These are phyloP conservation scores for Eutolmus rufibarbis DNA, from an alignment of 2,888 invertebrate genomes.

Conservation along the genomic window DNA sequence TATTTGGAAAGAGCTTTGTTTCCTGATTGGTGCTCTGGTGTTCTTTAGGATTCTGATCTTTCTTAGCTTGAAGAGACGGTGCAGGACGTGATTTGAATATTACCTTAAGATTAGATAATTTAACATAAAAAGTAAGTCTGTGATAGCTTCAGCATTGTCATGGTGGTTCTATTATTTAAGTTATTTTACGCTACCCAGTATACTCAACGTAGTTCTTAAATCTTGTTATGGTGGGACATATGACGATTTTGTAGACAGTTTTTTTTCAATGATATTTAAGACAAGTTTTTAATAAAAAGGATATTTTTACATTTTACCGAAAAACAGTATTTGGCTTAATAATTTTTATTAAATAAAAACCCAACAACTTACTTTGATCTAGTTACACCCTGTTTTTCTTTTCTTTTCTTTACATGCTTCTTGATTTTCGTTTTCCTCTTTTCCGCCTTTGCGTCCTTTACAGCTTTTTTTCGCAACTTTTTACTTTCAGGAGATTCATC, in stretches of 20 bases:
- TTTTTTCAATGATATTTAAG: not conserved
- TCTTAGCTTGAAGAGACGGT: slow-evolving; percentile 67
- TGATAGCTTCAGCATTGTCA: slow-evolving; percentile 1
- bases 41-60: slow-evolving; percentile 68
- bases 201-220: not conserved
- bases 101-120: not conserved
- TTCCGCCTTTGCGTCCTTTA: slow-evolving; percentile 88
- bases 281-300: not conserved
- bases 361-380: slow-evolving; percentile 57
- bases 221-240: not conserved
- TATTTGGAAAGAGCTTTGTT: slow-evolving; percentile 67
- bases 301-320: not conserved
- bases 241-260: not conserved
- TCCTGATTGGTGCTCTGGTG: slow-evolving; percentile 66
- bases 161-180: not conserved
- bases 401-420: slow-evolving; percentile 91
- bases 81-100: slow-evolving; percentile 53
- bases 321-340: not conserved
- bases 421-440: slow-evolving; percentile 88
- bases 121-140: not conserved
- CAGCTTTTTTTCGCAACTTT: slow-evolving; percentile 83
- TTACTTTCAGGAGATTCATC: slow-evolving; percentile 84
- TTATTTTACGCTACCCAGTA: not conserved
- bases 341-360: not conserved
- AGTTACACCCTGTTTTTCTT: slow-evolving; percentile 69